Conservation (phyloP, 2,113 vertebrate genomes). For the Psilopsiagon aymara region DNA sequence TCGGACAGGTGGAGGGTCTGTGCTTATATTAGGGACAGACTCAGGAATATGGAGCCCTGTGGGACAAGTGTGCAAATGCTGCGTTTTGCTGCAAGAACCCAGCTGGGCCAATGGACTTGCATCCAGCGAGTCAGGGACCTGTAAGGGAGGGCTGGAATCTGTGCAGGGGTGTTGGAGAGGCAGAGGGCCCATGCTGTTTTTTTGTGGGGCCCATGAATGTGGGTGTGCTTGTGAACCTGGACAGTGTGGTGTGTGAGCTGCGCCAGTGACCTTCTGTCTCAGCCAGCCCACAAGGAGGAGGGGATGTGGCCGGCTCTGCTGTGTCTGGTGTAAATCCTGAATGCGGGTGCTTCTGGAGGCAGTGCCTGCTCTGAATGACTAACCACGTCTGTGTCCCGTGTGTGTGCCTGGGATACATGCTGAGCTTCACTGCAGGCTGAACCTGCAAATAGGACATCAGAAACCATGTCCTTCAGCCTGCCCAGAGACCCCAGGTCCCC, state of each 20-base stretch:
- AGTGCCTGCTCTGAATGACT: rapidly evolving
- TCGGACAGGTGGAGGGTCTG: rapidly evolving
- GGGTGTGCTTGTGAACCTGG: background rate
- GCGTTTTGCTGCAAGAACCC: rapidly evolving
- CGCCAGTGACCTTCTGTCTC: background rate
- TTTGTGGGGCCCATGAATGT: rapidly evolving
- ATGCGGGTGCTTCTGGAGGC: rapidly evolving
- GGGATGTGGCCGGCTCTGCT: rapidly evolving
- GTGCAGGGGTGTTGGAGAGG: rapidly evolving
- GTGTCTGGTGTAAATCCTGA: background rate
- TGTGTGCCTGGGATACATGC: background rate
- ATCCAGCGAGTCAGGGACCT: rapidly evolving
- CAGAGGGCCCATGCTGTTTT: rapidly evolving
- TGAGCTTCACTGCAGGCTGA: background rate
- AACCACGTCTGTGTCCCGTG: rapidly evolving
- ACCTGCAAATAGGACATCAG: background rate
- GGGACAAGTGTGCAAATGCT: background rate
- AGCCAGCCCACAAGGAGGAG: background rate
- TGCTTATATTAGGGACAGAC: rapidly evolving
- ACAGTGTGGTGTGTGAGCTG: background rate
- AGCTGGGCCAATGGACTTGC: rapidly evolving
- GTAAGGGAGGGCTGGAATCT: background rate
- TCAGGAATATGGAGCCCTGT: rapidly evolving
- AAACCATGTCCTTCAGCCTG: background rate
- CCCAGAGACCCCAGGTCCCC: background rate